phyloP scores from a whole-genome alignment of 2,113 vertebrate genomes.

The Corythoichthys intestinalis region DNA sequence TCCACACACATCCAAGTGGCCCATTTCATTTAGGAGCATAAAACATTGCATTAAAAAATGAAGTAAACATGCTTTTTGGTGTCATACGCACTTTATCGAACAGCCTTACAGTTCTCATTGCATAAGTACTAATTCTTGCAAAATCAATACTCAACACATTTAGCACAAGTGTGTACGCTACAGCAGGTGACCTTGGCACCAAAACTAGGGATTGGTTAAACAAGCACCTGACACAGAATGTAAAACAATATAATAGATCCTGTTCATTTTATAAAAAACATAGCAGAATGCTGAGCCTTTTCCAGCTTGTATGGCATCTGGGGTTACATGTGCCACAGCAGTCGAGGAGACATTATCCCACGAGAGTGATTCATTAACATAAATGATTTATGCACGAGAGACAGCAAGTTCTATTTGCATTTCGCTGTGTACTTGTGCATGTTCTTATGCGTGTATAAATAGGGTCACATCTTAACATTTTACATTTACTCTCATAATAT shows the following conservation, averaged over 20 bases:
- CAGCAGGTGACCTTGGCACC: background rate
- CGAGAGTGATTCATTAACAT: conserved; percentile 25
- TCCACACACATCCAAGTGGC: no score
- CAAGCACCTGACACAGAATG: conserved; percentile 1
- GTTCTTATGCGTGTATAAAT: conserved; percentile 17
- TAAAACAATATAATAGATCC: conserved; percentile 2
- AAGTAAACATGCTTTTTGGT: no score
- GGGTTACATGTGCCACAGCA: background rate
- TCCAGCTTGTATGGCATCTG: conserved; percentile 1
- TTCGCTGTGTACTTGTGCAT: background rate
- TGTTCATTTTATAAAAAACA: conserved; percentile 4
- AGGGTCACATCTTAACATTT: conserved; percentile 48
- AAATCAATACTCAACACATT: background rate
- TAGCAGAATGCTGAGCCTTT: background rate
- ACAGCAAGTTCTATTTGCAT: conserved; percentile 39
- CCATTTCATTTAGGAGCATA: no score
- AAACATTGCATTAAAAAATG: no score
- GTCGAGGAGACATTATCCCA: conserved; percentile 3
- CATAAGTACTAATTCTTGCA: background rate
- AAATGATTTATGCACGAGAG: conserved; percentile 32
- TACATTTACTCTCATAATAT: conserved; percentile 50
- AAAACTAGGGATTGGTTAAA: background rate
- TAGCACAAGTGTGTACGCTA: background rate
- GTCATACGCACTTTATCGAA: no score
- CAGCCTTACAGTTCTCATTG: background rate